Evolutionary conservation across 2,888 invertebrate genomes (phyloP).

Genomic region (Monopis laevigella): DNA sequence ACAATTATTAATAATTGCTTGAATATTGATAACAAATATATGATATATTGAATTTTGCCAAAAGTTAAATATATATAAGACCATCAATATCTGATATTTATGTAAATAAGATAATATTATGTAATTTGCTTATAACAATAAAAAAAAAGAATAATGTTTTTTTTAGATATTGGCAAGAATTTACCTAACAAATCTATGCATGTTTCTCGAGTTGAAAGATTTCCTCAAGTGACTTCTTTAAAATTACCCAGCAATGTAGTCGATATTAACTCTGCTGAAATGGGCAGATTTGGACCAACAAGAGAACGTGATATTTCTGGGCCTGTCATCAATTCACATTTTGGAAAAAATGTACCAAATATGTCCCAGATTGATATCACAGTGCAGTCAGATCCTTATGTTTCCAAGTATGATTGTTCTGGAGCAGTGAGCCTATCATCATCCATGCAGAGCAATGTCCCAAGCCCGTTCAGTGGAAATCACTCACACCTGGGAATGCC

Average conservation of each 20-base stretch:
- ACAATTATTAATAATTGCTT: too few relatives aligned
- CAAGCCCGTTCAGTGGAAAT: conserved; percentile 71
- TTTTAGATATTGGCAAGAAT: too few relatives aligned
- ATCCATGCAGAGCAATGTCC: conserved; percentile 80
- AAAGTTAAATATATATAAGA: too few relatives aligned
- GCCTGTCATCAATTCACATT: conserved; percentile 63
- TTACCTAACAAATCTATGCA: too few relatives aligned
- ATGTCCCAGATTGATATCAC: conserved; percentile 39
- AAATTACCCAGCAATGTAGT: conserved; percentile 70
- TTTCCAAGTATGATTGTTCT: conserved; percentile 74
- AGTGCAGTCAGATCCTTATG: conserved; percentile 61
- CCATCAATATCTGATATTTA: too few relatives aligned
- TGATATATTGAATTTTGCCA: too few relatives aligned
- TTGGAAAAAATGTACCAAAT: conserved; percentile 30
- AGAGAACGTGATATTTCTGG: conserved; percentile 72
- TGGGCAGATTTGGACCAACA: conserved; percentile 71
- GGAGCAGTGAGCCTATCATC: conserved; percentile 74
- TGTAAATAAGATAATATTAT: too few relatives aligned
- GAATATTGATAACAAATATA: too few relatives aligned
- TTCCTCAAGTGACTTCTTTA: conserved; percentile 60
- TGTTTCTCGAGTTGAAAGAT: conserved; percentile 49
- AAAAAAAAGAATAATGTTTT: too few relatives aligned
- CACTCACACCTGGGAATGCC: conserved; percentile 79
- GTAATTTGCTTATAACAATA: too few relatives aligned
- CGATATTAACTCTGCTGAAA: conserved; percentile 71